phyloP scores from a whole-genome alignment of 2,113 vertebrate species.

The Zosterops japonicus region DNA sequence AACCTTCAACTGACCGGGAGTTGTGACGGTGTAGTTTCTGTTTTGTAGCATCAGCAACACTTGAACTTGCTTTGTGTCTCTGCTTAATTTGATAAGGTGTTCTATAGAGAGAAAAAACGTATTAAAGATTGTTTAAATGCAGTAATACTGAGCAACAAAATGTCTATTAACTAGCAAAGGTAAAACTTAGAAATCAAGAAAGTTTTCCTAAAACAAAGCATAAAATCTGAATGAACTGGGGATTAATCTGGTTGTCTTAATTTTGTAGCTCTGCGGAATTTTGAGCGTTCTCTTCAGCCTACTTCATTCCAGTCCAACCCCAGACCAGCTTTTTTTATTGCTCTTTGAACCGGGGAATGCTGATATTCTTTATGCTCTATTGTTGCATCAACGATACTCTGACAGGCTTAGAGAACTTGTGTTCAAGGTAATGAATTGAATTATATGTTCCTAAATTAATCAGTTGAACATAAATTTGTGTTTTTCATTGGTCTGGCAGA shows the following conservation, averaged over 20 bases:
- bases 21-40: neutral
- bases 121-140: neutral
- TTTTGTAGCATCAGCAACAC: neutral
- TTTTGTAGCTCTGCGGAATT: slow-evolving; percentile 83
- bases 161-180: neutral
- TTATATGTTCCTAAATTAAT: neutral
- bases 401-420: slow-evolving; percentile 89
- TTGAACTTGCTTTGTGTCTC: neutral
- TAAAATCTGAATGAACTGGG: neutral
- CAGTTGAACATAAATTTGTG: neutral
- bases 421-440: slow-evolving; percentile 85
- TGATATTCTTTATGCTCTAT: slow-evolving; percentile 91
- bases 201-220: neutral
- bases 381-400: slow-evolving; percentile 90
- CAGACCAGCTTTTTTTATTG: slow-evolving; percentile 92
- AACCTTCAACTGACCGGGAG: neutral
- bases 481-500: neutral
- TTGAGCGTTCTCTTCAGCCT: slow-evolving; percentile 87
- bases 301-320: slow-evolving; percentile 84
- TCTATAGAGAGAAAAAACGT: neutral
- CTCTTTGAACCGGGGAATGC: slow-evolving; percentile 92
- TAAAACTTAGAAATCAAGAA: neutral
- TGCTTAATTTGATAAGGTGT: neutral
- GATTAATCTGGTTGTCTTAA: slow-evolving; percentile 22
- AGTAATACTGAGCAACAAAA: neutral